Conservation (phyloP, 2,113 vertebrate species). For the Labeo rohita region DNA sequence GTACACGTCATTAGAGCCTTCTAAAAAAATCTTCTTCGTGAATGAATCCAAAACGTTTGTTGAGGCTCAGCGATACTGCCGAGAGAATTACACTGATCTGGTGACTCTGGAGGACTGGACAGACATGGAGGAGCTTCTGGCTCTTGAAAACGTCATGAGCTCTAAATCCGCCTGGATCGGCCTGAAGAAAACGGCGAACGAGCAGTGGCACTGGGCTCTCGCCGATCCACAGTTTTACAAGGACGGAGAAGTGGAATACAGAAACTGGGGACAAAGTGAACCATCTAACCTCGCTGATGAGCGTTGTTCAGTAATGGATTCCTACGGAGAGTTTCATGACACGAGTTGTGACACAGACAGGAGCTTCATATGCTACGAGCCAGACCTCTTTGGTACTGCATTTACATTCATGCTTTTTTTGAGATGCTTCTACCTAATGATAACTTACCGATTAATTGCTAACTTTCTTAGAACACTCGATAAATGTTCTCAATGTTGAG, state of each 20-base stretch:
- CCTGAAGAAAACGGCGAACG: neutral
- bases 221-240: neutral
- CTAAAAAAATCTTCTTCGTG: neutral
- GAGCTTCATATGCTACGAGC: conserved; percentile 43
- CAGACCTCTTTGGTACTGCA: neutral
- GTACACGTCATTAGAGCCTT: neutral
- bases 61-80: conserved; percentile 40
- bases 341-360: rapidly evolving
- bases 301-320: neutral
- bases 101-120: neutral
- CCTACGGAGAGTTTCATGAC: rapidly evolving
- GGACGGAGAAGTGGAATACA: conserved; percentile 3
- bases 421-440: neutral
- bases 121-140: neutral
- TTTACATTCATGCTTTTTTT: neutral
- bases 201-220: conserved; percentile 35
- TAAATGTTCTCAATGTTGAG: no score
- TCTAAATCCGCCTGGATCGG: neutral
- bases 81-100: conserved; percentile 18
- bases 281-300: neutral
- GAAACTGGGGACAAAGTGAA: neutral
- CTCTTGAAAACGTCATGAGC: no score
- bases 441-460: no score
- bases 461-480: no score
- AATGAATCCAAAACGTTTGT: neutral